phyloP scores from a whole-genome alignment of 2,888 invertebrate species.

The Sphinx pinastri region DNA sequence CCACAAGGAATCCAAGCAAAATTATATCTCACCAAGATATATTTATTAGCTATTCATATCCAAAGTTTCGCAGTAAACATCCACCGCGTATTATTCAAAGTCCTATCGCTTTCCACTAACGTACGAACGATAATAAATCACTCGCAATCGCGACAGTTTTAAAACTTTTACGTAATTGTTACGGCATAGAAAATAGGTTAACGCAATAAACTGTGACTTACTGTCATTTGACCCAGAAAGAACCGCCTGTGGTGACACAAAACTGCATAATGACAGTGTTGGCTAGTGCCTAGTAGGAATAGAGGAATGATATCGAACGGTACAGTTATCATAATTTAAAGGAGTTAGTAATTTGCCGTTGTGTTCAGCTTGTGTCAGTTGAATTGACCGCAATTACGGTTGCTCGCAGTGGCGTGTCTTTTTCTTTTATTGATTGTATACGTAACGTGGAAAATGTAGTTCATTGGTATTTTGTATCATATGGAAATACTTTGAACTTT shows the following conservation, averaged over 20 bases:
- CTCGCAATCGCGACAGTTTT: constrained; percentile 29
- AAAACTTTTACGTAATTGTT: constrained; percentile 33
- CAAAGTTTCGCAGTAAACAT: constrained; percentile 22
- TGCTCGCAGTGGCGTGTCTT: constrained; percentile 30
- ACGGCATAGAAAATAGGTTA: constrained; percentile 38
- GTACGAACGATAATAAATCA: constrained; percentile 15
- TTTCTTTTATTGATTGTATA: not conserved
- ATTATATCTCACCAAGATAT: not conserved
- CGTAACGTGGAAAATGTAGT: not conserved
- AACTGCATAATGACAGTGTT: constrained; percentile 11
- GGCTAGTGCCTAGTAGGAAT: not conserved
- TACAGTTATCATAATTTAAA: constrained; percentile 39
- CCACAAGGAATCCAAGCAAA: not conserved
- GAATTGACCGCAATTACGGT: constrained; percentile 37
- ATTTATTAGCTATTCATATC: constrained; percentile 30
- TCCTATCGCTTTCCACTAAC: constrained; percentile 16
- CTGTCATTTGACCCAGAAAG: constrained; percentile 42
- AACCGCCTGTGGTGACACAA: constrained; percentile 25
- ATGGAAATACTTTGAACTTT: not conserved
- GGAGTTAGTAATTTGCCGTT: constrained; percentile 39
- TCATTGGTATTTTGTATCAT: too few species aligned
- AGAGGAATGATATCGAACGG: not conserved
- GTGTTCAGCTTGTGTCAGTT: constrained; percentile 29
- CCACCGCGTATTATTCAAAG: constrained; percentile 31
- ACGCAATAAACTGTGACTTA: constrained; percentile 37